Percentiles rank a stretch among this genome's conserved stretches.
Evolutionary conservation across 2,797 vertebrate species (phyloP).

Genomic region (Bovichtus diacanthus): DNA sequence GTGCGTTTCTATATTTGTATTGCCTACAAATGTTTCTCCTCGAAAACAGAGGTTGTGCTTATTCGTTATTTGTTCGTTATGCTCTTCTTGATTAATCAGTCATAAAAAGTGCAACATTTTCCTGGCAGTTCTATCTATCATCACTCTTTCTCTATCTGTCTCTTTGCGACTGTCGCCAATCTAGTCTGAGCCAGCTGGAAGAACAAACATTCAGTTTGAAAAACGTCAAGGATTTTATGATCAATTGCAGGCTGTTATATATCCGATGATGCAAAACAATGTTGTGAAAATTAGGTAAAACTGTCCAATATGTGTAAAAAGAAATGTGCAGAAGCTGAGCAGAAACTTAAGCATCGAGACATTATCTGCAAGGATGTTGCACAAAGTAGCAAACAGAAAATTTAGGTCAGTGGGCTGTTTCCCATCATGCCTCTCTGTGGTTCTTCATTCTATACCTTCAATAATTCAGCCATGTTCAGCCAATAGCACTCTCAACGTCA

Average conservation of each 20-base stretch:
- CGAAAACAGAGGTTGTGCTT: constrained; percentile 1
- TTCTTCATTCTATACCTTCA: constrained; percentile 66
- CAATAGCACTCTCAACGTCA: constrained; percentile 36
- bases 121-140: constrained; percentile 18
- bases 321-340: constrained; percentile 5
- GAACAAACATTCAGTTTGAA: constrained; percentile 11
- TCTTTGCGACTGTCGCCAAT: constrained; percentile 1
- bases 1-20: no score
- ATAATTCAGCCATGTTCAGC: constrained; percentile 80
- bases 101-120: constrained; percentile 6
- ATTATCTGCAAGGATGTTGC: constrained; percentile 31
- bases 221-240: constrained; percentile 31
- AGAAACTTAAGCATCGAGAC: constrained; percentile 12
- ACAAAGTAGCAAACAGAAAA: constrained; percentile 46
- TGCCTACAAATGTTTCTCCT: constrained; percentile 8
- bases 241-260: constrained; percentile 20
- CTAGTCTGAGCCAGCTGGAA: constrained; percentile 26
- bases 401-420: constrained; percentile 82
- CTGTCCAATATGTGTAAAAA: not conserved
- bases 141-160: constrained; percentile 13
- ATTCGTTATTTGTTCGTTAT: not conserved
- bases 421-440: constrained; percentile 62
- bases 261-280: constrained; percentile 8
- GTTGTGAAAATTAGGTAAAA: constrained; percentile 1
- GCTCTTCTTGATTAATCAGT: constrained; percentile 28